Evolutionary conservation across 1,140 invertebrate genomes (phyloP).

Genomic region (Pseudomyrmex gracilis): DNA sequence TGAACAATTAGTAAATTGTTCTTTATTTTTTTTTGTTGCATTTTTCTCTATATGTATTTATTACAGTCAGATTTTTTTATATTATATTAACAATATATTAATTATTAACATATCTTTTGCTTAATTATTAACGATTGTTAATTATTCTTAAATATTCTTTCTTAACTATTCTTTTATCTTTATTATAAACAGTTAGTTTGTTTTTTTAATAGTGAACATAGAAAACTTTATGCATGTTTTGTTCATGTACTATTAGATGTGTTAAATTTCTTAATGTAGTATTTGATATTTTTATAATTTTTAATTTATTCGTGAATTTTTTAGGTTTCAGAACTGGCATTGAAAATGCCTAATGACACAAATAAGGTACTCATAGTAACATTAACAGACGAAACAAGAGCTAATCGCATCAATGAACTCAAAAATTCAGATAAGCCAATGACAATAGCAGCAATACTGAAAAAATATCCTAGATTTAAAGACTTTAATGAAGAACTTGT

Average conservation of each 20-base stretch:
- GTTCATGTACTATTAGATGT: not conserved
- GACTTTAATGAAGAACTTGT: not conserved
- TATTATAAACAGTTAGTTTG: too few species aligned
- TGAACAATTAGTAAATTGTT: too few species aligned
- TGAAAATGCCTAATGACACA: conserved; percentile 17
- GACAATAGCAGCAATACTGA: not conserved
- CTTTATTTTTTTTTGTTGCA: not conserved
- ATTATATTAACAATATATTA: too few species aligned
- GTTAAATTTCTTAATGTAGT: not conserved
- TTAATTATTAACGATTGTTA: not conserved
- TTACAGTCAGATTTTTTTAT: too few species aligned
- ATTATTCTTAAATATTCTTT: too few species aligned
- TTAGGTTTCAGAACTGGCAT: not conserved
- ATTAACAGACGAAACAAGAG: conserved; percentile 51
- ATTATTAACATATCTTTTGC: too few species aligned
- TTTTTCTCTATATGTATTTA: too few species aligned
- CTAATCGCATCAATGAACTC: conserved; percentile 46
- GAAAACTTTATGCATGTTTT: not conserved
- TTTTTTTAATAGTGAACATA: not conserved
- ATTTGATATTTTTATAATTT: conserved; percentile 5
- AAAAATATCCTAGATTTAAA: not conserved
- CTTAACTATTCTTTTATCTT: too few species aligned
- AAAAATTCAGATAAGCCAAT: not conserved
- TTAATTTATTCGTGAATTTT: not conserved
- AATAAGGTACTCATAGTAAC: conserved; percentile 49